A percentile compares a stretch with the other conserved stretches of the same genome.
Conservation (phyloP, 2,797 vertebrate species). For the Macropodus opercularis region DNA sequence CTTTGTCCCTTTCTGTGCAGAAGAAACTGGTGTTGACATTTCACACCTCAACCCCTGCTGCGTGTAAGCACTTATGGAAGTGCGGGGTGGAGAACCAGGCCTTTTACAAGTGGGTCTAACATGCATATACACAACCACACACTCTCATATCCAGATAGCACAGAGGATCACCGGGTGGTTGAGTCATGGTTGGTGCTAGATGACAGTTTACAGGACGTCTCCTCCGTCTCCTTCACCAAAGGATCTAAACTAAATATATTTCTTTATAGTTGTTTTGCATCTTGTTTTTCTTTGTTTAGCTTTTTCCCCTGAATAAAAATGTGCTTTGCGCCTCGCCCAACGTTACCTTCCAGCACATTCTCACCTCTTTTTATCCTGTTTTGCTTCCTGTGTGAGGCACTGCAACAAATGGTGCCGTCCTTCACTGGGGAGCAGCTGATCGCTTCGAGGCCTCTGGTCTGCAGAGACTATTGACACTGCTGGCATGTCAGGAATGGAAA, state of each 20-base stretch:
- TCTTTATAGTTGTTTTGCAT: background rate
- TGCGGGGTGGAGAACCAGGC: conserved; percentile 98
- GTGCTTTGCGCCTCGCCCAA: background rate
- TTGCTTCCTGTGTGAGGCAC: conserved; percentile 9
- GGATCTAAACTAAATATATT: too few species aligned
- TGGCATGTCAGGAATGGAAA: conserved; percentile 43
- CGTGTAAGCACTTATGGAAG: conserved; percentile 99
- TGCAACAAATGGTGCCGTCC: conserved; percentile 19
- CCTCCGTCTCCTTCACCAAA: background rate
- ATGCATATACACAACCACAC: conserved; percentile 16
- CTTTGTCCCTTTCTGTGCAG: conserved; percentile 80
- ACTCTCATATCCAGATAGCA: background rate
- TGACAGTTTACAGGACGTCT: too few species aligned
- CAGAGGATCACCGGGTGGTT: too few species aligned
- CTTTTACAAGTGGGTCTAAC: conserved; percentile 94
- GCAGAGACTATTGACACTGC: conserved; percentile 33
- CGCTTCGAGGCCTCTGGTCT: conserved; percentile 40
- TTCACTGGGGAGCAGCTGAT: conserved; percentile 58
- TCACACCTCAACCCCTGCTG: conserved; percentile 97
- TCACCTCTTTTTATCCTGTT: background rate
- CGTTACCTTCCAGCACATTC: conserved; percentile 16
- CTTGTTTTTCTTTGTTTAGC: background rate
- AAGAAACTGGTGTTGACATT: conserved; percentile 96
- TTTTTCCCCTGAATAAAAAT: background rate
- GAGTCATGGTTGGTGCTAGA: too few species aligned